Conservation (phyloP, 2,797 vertebrate species). For the Tokudaia muenninki region DNA sequence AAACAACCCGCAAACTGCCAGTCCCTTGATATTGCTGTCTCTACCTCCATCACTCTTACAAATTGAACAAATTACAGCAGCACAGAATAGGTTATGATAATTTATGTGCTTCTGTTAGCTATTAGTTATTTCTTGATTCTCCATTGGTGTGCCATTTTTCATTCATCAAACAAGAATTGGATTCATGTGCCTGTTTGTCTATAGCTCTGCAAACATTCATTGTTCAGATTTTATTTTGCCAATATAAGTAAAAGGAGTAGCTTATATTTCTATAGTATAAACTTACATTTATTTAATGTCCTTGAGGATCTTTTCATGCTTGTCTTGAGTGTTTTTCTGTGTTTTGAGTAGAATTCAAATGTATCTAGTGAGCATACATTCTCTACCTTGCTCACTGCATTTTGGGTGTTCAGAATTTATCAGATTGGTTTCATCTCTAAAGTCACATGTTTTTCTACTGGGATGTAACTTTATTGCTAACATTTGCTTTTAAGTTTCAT, state of each 20-base stretch:
- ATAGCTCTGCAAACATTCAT: not conserved
- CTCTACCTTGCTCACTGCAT: not conserved
- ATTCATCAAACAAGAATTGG: not conserved
- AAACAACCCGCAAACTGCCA: not conserved
- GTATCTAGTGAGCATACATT: not conserved
- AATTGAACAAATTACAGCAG: not conserved
- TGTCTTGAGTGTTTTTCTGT: constrained; percentile 18
- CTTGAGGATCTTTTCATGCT: constrained; percentile 21
- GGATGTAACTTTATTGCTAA: constrained; percentile 47
- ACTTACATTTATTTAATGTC: constrained; percentile 40
- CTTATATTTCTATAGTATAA: not conserved
- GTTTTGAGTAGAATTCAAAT: constrained; percentile 26
- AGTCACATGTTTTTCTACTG: not conserved
- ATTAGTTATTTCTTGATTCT: not conserved
- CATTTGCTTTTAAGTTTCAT: constrained; percentile 51
- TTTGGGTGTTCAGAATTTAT: not conserved
- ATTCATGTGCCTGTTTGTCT: not conserved
- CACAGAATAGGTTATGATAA: not conserved
- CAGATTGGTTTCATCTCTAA: constrained; percentile 25
- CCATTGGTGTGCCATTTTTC: not conserved
- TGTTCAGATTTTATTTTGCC: constrained; percentile 14
- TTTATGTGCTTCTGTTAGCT: not conserved
- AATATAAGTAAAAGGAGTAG: not conserved
- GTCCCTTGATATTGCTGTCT: not conserved
- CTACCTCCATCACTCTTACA: not conserved